A percentile compares a stretch with the other conserved stretches of the same genome.
phyloP scores from a whole-genome alignment of 2,888 invertebrate genomes.

The Leptinotarsa peninsularis region DNA sequence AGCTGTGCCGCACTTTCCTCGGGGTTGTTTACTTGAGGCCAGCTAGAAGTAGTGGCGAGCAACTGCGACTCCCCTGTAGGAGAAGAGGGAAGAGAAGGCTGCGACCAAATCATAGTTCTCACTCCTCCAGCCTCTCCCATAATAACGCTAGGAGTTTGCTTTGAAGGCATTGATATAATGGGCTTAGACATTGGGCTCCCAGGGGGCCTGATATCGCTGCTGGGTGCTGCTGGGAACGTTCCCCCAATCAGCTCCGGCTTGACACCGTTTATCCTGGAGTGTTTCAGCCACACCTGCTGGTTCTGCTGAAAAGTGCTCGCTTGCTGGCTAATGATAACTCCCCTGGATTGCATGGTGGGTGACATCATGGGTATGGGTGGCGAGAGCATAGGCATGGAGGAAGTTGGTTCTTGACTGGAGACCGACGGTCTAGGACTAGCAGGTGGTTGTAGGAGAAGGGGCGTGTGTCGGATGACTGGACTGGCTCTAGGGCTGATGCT shows the following conservation, averaged over 20 bases:
- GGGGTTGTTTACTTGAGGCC: slow-evolving; percentile 57
- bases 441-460: slow-evolving; percentile 60
- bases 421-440: slow-evolving; percentile 50
- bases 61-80: slow-evolving; percentile 58
- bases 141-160: slow-evolving; percentile 86
- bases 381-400: slow-evolving; percentile 41
- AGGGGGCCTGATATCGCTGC: slow-evolving; percentile 56
- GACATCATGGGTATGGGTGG: slow-evolving; percentile 31
- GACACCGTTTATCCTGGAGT: slow-evolving; percentile 77
- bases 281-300: slow-evolving; percentile 63
- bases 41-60: slow-evolving; percentile 61
- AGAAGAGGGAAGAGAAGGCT: slow-evolving; percentile 66
- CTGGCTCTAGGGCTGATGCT: slow-evolving; percentile 62
- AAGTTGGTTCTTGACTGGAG: slow-evolving; percentile 52
- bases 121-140: slow-evolving; percentile 95
- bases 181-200: slow-evolving; percentile 51
- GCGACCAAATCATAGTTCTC: slow-evolving; percentile 77
- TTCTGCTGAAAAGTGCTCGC: slow-evolving; percentile 53
- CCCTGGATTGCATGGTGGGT: slow-evolving; percentile 43
- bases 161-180: slow-evolving; percentile 63
- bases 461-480: slow-evolving; percentile 62
- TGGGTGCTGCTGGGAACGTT: slow-evolving; percentile 56
- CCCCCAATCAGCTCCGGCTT: slow-evolving; percentile 79
- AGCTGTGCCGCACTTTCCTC: slow-evolving; percentile 76
- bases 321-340: slow-evolving; percentile 63